A percentile compares a stretch with the other conserved stretches of the same genome.
These are phyloP conservation scores for Lottia gigantea DNA, from an alignment of 2,888 invertebrate species.

Conservation along the genomic window DNA sequence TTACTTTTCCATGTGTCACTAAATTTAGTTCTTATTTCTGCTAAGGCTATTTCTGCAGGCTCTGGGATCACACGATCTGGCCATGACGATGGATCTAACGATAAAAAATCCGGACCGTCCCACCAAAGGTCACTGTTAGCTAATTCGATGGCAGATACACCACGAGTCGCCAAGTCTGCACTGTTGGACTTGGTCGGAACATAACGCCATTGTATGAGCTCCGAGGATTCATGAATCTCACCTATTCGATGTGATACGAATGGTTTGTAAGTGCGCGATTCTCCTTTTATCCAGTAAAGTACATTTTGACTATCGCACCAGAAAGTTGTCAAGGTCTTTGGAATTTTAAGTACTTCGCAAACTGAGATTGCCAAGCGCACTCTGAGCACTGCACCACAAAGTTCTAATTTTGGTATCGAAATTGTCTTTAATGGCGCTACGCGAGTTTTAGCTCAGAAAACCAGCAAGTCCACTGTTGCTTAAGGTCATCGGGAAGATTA, in stretches of 20 bases:
- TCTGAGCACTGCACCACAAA: conserved; percentile 17
- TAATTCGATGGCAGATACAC: no score
- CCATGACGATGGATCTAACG: no score
- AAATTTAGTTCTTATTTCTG: no score
- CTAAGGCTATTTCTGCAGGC: no score
- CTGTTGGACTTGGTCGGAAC: no score
- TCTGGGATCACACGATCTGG: no score
- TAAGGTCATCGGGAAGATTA: not conserved
- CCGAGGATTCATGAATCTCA: conserved; percentile 1
- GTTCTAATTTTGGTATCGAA: conserved; percentile 18
- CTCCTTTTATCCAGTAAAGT: not conserved
- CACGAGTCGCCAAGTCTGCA: no score
- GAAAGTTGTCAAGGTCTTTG: conserved; percentile 6
- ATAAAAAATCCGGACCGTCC: no score
- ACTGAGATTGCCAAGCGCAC: not conserved
- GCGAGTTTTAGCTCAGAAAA: not conserved
- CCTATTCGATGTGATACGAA: not conserved
- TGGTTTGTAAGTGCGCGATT: not conserved
- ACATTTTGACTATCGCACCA: not conserved
- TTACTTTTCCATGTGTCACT: not conserved
- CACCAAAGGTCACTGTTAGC: no score
- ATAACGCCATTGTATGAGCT: not conserved
- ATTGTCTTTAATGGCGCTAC: conserved; percentile 11
- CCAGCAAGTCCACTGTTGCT: not conserved
- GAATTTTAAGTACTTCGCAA: conserved; percentile 10